Evolutionary conservation across 2,797 vertebrate species (phyloP).

Genomic region (Petrocephalus schoutedeni): DNA sequence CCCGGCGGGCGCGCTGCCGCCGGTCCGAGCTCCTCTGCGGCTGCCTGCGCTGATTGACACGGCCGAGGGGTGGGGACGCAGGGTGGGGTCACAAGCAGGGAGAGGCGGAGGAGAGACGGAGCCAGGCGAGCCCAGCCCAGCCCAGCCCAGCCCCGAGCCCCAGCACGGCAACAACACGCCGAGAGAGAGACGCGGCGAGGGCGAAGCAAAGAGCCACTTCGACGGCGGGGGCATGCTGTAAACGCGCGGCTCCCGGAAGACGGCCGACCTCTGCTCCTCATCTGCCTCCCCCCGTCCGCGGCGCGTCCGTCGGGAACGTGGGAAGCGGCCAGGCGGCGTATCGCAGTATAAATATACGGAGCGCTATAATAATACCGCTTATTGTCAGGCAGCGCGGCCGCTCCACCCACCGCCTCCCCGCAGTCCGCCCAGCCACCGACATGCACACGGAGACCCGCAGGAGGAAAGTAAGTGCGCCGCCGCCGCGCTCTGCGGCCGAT

Average conservation of each 20-base stretch:
- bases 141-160: conserved; percentile 30
- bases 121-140: conserved; percentile 70
- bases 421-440: conserved; percentile 61
- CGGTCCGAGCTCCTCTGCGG: conserved; percentile 35
- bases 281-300: conserved; percentile 31
- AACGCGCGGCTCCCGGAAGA: conserved; percentile 42
- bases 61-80: conserved; percentile 83
- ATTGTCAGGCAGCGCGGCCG: conserved; percentile 51
- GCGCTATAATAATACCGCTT: conserved; percentile 35
- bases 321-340: conserved; percentile 46
- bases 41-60: conserved; percentile 54
- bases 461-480: conserved; percentile 73
- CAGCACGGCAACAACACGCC: conserved; percentile 68
- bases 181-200: conserved; percentile 43
- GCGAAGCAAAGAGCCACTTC: conserved; percentile 51
- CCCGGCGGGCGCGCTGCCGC: conserved; percentile 27
- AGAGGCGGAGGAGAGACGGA: conserved; percentile 78
- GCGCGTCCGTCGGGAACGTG: conserved; percentile 52
- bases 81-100: conserved; percentile 84
- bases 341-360: not conserved
- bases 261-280: conserved; percentile 38
- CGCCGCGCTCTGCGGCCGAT: not conserved
- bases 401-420: conserved; percentile 44
- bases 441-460: conserved; percentile 76
- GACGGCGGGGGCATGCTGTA: conserved; percentile 65